phyloP scores from a whole-genome alignment of 2,113 vertebrate genomes.

The Stomatorhinus ivindoensis region DNA sequence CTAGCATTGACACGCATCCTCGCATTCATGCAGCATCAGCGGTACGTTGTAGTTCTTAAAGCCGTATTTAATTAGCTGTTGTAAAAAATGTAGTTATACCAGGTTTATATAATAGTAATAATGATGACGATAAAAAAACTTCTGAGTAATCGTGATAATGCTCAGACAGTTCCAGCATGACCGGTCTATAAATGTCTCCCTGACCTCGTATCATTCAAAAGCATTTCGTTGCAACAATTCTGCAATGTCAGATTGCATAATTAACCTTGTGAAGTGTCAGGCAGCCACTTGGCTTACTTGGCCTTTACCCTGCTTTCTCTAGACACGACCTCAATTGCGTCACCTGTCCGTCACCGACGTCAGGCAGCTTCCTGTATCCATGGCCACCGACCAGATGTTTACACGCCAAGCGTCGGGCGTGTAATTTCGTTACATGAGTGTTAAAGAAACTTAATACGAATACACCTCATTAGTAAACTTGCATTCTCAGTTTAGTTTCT shows the following conservation, averaged over 20 bases:
- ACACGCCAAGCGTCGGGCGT: background rate
- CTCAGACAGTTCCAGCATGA: background rate
- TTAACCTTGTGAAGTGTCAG: conserved; percentile 21
- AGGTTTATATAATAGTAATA: background rate
- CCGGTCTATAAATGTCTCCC: background rate
- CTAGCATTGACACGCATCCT: background rate
- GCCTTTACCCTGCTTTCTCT: conserved; percentile 49
- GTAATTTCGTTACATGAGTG: background rate
- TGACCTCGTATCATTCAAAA: background rate
- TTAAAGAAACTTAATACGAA: background rate
- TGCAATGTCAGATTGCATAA: conserved; percentile 19
- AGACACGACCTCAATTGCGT: conserved; percentile 16
- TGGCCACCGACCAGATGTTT: conserved; percentile 27
- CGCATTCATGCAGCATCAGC: background rate
- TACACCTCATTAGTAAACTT: background rate
- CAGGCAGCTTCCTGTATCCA: conserved; percentile 24
- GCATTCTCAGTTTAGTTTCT: background rate
- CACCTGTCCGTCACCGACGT: conserved; percentile 22
- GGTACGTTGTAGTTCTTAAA: background rate
- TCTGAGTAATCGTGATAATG: background rate
- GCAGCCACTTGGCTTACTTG: background rate
- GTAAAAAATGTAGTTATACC: background rate
- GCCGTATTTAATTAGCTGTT: background rate
- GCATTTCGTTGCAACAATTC: background rate
- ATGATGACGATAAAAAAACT: background rate